A percentile compares a stretch with the other conserved stretches of the same genome.
These are phyloP conservation scores for Caiman crocodilus DNA, from an alignment of 2,797 vertebrate genomes.

Conservation along the genomic window DNA sequence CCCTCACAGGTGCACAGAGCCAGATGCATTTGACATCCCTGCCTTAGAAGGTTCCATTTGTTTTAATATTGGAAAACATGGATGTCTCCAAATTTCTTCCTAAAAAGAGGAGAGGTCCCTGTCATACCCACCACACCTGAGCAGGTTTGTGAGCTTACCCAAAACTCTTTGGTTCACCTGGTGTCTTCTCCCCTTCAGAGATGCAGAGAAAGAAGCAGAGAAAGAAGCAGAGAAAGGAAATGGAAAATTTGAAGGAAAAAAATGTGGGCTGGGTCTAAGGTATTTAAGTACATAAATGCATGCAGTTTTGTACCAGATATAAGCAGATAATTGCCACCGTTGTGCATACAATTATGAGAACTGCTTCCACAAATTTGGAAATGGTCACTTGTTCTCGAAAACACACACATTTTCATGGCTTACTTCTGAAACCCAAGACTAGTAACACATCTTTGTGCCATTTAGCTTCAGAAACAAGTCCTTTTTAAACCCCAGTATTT, in stretches of 20 bases:
- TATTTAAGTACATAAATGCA: background rate
- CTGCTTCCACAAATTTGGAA: background rate
- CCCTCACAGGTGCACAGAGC: too few relatives aligned
- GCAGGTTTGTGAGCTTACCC: background rate
- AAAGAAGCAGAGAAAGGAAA: background rate
- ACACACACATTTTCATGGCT: background rate
- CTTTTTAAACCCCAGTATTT: background rate
- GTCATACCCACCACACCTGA: background rate
- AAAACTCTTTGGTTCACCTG: background rate
- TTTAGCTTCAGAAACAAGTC: background rate
- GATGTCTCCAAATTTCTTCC: conserved; percentile 26
- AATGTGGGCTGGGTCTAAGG: background rate
- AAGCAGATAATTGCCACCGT: background rate
- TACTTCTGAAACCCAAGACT: background rate
- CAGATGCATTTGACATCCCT: too few relatives aligned
- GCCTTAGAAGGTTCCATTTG: background rate
- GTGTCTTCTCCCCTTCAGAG: rapidly evolving
- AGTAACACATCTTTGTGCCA: rapidly evolving
- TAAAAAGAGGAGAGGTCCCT: background rate
- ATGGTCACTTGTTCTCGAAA: background rate
- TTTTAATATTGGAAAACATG: background rate
- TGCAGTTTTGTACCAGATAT: background rate
- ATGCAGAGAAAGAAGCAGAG: rapidly evolving
- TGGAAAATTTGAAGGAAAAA: background rate
- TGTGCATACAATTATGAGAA: background rate